A percentile compares a stretch with the other conserved stretches of the same genome.
phyloP scores from a whole-genome alignment of 2,797 vertebrate genomes.

The Salmo trutta region DNA sequence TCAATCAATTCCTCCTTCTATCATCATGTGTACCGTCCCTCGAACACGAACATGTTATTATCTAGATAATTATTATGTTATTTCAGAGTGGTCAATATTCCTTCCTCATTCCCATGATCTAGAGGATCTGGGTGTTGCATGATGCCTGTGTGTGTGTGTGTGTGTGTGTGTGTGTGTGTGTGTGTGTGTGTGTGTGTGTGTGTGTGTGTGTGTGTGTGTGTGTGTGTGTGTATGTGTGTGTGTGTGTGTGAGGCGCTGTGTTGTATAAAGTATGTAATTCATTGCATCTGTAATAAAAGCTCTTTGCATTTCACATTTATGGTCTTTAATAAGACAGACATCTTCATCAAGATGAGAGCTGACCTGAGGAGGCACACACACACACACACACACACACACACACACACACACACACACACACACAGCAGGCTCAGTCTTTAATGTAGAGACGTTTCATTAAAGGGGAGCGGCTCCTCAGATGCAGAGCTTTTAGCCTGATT shows the following conservation, averaged over 20 bases:
- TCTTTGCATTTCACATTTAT: slow-evolving; percentile 74
- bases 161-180: no score
- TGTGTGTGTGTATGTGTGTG: slow-evolving; percentile 27
- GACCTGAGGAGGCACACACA: slow-evolving; percentile 60
- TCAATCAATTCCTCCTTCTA: neutral
- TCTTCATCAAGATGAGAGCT: slow-evolving; percentile 86
- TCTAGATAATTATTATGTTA: neutral
- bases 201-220: no score
- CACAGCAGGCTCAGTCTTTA: slow-evolving; percentile 69
- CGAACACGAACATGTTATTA: no score
- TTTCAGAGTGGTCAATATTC: neutral
- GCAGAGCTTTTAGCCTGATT: slow-evolving; percentile 86
- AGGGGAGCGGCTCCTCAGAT: slow-evolving; percentile 79
- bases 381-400: neutral
- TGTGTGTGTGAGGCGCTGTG: slow-evolving; percentile 48
- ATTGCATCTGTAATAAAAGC: slow-evolving; percentile 71
- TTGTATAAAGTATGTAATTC: slow-evolving; percentile 56
- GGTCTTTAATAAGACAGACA: slow-evolving; percentile 81
- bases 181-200: no score
- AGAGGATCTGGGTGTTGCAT: no score
- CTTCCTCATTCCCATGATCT: neutral
- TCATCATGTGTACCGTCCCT: neutral
- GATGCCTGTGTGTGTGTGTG: no score
- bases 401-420: neutral
- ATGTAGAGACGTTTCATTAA: slow-evolving; percentile 85